Conservation (phyloP, 1,140 invertebrate genomes). For the Philopotamus ludificatus region DNA sequence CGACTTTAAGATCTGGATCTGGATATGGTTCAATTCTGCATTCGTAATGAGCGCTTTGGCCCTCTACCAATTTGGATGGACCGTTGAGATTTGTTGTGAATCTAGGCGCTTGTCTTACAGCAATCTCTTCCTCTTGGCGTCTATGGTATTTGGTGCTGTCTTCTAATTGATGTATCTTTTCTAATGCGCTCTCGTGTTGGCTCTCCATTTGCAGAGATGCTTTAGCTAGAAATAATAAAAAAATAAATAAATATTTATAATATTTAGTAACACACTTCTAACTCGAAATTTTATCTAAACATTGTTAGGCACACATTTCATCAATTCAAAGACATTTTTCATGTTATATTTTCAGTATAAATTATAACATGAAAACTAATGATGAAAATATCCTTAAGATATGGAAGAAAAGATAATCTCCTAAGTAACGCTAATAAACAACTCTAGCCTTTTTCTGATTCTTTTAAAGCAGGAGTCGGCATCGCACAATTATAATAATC, state of each 20-base stretch:
- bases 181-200: slow-evolving; percentile 84
- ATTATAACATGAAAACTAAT: no score
- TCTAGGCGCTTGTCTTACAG: slow-evolving; percentile 77
- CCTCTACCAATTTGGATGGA: slow-evolving; percentile 76
- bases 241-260: slow-evolving; percentile 5
- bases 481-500: no score
- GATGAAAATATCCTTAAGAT: no score
- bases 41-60: slow-evolving; percentile 92
- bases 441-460: no score
- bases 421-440: no score
- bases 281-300: no score
- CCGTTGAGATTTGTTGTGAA: slow-evolving; percentile 87
- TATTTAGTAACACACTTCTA: no score
- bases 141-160: slow-evolving; percentile 76
- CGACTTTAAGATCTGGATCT: slow-evolving; percentile 88
- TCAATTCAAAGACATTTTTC: neutral
- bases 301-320: neutral
- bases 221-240: slow-evolving; percentile 62
- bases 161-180: slow-evolving; percentile 86
- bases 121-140: slow-evolving; percentile 76
- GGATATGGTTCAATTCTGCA: slow-evolving; percentile 94
- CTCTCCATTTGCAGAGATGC: slow-evolving; percentile 82
- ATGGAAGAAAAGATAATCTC: no score
- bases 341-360: no score
- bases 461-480: no score